Base-by-base conservation (phyloP, 2,888 invertebrate genomes). In the Lasioglossum oenotherae region DNA sequence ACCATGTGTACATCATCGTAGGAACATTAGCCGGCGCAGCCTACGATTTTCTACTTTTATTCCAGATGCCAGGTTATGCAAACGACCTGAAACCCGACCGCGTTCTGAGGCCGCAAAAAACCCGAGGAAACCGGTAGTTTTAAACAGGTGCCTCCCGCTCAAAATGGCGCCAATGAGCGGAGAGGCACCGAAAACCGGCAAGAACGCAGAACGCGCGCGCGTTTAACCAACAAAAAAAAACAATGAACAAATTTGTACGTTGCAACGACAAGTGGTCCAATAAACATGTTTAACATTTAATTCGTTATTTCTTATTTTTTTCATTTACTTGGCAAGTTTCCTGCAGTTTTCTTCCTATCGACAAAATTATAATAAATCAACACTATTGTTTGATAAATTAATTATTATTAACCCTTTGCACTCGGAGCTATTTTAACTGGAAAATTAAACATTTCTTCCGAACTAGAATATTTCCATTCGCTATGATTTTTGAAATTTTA, bases 151-250 rank as follows among this genome's bases (percentile, higher is more conserved):
- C 6, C 35, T 67, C 44, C 27, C 73, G 73, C 73, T 71, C 74
- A 41, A 8, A 23, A 64, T 78, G 84, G 86, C 84, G 87, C 85
- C 85, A 4, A 78, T 14, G 82, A 71, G 80, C 75, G 73, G n/a
- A 64, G 75, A 16, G 16, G 2, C 57, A 41, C 60, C 71, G 14
- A 16, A 67, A 35, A 16, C 2, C 10, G 27, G 49, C 8, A 0
- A 0, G 27, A 44, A 64, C 4, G 16, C 1, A 23, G 2, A 44
- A 23, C 23, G 23, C 60, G 44, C 74, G 41, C 23, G 71, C 12
- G 23, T 8, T 67, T n/a, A 23, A 44, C 31, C 16, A 23, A 23
- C 19, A 16, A 53, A 23, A 19, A 19, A 38, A 14, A 12, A 31
- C 31, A 31, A 72, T 31, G 1, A 44, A 4, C 23, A 64, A 46